Evolutionary conservation across 2,888 invertebrate species (phyloP).

Genomic region (Microdon myrmicae): DNA sequence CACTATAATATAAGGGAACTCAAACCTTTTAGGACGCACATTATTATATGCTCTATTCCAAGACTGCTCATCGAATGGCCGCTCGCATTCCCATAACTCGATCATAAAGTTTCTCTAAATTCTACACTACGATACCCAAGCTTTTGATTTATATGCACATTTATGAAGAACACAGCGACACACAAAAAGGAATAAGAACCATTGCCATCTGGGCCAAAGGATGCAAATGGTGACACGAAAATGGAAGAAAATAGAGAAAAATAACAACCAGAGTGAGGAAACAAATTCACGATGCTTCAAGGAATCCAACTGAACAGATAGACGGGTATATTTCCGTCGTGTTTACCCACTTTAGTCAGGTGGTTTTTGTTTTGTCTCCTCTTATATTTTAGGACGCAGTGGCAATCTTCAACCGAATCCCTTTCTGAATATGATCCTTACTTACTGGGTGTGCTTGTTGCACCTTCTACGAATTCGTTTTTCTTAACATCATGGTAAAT

Average conservation of each 20-base stretch:
- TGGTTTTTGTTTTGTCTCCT: slow-evolving; percentile 11
- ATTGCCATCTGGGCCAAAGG: slow-evolving; percentile 47
- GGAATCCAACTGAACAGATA: slow-evolving; percentile 18
- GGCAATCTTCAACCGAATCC: slow-evolving; percentile 3
- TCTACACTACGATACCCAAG: slow-evolving; percentile 21
- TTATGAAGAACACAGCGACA: slow-evolving; percentile 36
- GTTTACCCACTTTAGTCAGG: slow-evolving; percentile 32
- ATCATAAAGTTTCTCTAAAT: too few species aligned
- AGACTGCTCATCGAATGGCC: too few species aligned
- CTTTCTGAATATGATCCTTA: slow-evolving; percentile 35
- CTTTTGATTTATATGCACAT: slow-evolving; percentile 47
- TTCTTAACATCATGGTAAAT: slow-evolving; percentile 38
- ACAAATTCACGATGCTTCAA: too few species aligned
- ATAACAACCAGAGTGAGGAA: neutral
- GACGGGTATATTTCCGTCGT: slow-evolving; percentile 29
- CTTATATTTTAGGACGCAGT: slow-evolving; percentile 6
- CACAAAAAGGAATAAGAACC: slow-evolving; percentile 24
- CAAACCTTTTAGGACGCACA: too few species aligned
- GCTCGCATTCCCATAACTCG: too few species aligned
- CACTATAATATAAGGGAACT: too few species aligned
- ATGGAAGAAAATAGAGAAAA: slow-evolving; percentile 7
- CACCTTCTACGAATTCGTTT: slow-evolving; percentile 38
- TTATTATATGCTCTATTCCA: too few species aligned
- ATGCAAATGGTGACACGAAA: slow-evolving; percentile 43
- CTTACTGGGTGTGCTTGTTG: slow-evolving; percentile 35